These are phyloP conservation scores for Callosobruchus maculatus DNA, from an alignment of 2,888 invertebrate species.

Conservation along the genomic window DNA sequence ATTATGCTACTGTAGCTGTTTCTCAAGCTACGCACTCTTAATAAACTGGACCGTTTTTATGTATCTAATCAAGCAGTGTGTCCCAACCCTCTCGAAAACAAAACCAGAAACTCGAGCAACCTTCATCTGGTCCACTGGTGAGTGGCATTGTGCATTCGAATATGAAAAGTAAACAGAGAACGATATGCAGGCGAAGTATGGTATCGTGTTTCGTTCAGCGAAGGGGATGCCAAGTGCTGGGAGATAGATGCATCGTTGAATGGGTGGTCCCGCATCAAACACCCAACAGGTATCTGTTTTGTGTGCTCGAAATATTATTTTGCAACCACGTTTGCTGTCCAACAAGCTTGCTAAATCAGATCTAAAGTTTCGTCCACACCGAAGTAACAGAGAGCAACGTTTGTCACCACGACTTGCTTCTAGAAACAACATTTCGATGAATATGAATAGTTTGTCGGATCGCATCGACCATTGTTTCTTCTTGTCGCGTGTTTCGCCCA, in stretches of 20 bases:
- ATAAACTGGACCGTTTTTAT: not conserved
- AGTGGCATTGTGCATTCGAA: constrained; percentile 46
- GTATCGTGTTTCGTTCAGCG: constrained; percentile 40
- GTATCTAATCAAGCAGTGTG: not conserved
- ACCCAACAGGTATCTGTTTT: not conserved
- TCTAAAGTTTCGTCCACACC: no score
- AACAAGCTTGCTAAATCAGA: not conserved
- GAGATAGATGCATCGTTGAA: not conserved
- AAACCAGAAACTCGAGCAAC: constrained; percentile 1
- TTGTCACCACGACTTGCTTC: no score
- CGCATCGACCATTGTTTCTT: no score
- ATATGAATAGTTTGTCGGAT: no score
- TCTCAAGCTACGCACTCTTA: not conserved
- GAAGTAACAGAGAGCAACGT: no score
- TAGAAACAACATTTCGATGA: no score
- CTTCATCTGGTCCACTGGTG: constrained; percentile 33
- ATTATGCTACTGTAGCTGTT: no score
- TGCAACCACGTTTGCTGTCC: not conserved
- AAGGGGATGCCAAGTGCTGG: constrained; percentile 31
- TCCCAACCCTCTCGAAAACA: not conserved
- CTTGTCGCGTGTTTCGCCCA: no score
- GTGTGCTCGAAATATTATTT: not conserved
- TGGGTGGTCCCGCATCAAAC: not conserved
- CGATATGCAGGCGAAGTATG: constrained; percentile 29
- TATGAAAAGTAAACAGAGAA: constrained; percentile 48